phyloP scores from a whole-genome alignment of 2,113 vertebrate species.

The Corvus moneduloides region DNA sequence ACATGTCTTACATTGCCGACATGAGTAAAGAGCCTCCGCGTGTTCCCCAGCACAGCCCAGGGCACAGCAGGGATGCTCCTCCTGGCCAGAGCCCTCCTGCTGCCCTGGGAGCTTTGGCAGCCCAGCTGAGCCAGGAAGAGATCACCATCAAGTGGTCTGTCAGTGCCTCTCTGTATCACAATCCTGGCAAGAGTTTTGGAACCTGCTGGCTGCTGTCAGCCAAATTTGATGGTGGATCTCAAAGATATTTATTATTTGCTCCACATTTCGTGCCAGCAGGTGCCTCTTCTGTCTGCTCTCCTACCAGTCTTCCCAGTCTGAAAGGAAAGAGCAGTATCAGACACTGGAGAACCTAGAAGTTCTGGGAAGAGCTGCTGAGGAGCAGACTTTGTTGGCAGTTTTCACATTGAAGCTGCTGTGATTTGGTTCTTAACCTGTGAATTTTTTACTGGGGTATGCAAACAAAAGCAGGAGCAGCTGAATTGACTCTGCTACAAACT shows the following conservation, averaged over 20 bases:
- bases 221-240: neutral
- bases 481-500: neutral
- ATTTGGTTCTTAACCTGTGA: neutral
- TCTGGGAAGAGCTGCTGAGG: neutral
- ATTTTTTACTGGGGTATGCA: neutral
- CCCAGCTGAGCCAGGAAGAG: neutral
- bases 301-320: neutral
- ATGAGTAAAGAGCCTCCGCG: neutral
- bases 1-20: neutral
- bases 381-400: neutral
- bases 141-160: neutral
- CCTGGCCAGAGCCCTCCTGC: neutral
- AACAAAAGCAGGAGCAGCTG: conserved; percentile 5
- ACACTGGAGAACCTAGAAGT: neutral
- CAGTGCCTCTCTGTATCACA: neutral
- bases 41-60: neutral
- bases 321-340: neutral
- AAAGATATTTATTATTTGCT: neutral
- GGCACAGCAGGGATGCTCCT: neutral
- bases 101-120: neutral
- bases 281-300: neutral
- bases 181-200: neutral
- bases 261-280: neutral
- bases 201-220: neutral
- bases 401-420: neutral